Conservation (phyloP, 2,888 invertebrate genomes). For the Apoda limacodes region DNA sequence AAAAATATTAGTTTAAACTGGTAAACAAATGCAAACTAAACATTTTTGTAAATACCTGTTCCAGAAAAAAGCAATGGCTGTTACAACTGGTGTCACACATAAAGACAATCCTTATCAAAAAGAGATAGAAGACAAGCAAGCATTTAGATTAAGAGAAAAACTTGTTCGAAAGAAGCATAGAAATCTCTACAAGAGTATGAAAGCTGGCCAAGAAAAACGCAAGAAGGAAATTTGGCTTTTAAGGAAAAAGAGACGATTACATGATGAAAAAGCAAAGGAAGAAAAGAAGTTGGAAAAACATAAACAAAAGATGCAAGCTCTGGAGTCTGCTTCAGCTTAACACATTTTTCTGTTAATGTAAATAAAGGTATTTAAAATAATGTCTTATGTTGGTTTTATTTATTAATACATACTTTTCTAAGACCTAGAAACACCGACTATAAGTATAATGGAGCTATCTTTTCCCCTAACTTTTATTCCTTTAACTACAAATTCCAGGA, state of each 20-base stretch:
- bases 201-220: constrained; percentile 70
- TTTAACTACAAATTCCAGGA: no score
- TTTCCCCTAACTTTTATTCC: no score
- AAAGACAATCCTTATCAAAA: constrained; percentile 78
- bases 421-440: no score
- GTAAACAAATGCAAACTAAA: no score
- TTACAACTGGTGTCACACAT: constrained; percentile 75
- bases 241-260: constrained; percentile 80
- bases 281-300: constrained; percentile 65
- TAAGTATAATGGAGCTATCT: no score
- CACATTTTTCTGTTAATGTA: no score
- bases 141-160: constrained; percentile 86
- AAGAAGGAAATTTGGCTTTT: constrained; percentile 82
- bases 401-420: no score
- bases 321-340: constrained; percentile 40
- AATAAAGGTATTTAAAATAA: no score
- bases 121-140: constrained; percentile 76
- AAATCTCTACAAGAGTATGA: constrained; percentile 92
- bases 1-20: no score
- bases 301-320: constrained; percentile 49
- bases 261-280: constrained; percentile 73
- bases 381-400: no score
- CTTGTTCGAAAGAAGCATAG: constrained; percentile 96
- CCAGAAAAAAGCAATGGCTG: constrained; percentile 79
- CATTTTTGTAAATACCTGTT: no score